Conservation (phyloP, 2,888 invertebrate species). For the Petrolisthes cinctipes region DNA sequence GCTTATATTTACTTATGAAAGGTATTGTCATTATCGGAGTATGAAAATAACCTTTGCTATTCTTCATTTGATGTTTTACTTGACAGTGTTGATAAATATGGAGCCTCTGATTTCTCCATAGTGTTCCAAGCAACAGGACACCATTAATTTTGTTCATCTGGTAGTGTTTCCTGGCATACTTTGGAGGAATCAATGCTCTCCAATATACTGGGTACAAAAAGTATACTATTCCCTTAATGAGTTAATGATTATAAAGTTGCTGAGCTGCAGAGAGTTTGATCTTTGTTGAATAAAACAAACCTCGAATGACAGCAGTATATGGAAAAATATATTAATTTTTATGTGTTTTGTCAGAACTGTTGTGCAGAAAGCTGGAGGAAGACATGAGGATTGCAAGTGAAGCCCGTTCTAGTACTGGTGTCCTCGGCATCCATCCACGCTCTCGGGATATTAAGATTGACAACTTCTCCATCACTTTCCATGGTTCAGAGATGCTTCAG, state of each 20-base stretch:
- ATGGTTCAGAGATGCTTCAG: conserved; percentile 94
- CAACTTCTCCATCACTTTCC: conserved; percentile 97
- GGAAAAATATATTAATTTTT: not conserved
- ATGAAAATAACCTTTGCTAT: too few species aligned
- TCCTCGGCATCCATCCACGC: conserved; percentile 93
- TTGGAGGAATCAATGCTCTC: not conserved
- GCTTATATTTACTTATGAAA: too few species aligned
- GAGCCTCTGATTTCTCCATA: too few species aligned
- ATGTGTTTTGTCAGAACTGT: conserved; percentile 76
- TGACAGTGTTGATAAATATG: too few species aligned
- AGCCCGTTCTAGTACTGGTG: conserved; percentile 93
- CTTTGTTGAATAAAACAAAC: not conserved
- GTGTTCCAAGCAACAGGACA: too few species aligned
- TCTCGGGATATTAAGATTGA: conserved; percentile 96
- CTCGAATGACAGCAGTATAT: not conserved
- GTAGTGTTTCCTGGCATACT: too few species aligned
- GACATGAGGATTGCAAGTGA: conserved; percentile 94
- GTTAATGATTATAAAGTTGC: not conserved
- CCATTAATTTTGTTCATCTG: too few species aligned
- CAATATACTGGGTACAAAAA: not conserved
- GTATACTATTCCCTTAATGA: not conserved
- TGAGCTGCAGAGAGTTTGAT: not conserved
- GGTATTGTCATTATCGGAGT: too few species aligned
- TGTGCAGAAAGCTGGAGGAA: conserved; percentile 87
- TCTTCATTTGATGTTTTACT: too few species aligned